phyloP scores from a whole-genome alignment of 1,140 invertebrate genomes.

The Eueides isabella region DNA sequence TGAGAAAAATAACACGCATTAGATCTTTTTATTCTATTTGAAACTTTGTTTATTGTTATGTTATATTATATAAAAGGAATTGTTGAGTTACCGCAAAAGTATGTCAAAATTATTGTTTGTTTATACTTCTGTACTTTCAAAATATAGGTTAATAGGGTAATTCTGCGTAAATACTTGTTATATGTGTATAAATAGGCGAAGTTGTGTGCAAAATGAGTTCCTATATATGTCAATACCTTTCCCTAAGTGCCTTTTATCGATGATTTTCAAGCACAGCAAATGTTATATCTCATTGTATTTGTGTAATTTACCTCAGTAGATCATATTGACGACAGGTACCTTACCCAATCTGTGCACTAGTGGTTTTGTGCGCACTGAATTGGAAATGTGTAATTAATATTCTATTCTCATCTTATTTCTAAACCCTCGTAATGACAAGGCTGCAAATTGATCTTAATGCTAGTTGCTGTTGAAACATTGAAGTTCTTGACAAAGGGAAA shows the following conservation, averaged over 20 bases:
- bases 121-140: too few relatives aligned
- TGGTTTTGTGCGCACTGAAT: constrained; percentile 26
- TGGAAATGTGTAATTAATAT: constrained; percentile 23
- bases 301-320: neutral
- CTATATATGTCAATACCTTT: too few relatives aligned
- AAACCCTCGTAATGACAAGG: neutral
- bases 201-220: neutral
- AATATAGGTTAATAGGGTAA: too few relatives aligned
- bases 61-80: too few relatives aligned
- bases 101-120: neutral
- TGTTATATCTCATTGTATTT: neutral
- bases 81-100: too few relatives aligned
- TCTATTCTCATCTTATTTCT: neutral
- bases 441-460: neutral
- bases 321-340: constrained; percentile 13
- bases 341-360: constrained; percentile 22
- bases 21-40: too few relatives aligned
- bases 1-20: too few relatives aligned
- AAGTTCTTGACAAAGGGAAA: neutral
- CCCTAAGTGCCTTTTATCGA: neutral
- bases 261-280: neutral
- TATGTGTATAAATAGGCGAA: neutral
- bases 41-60: too few relatives aligned
- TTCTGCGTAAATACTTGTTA: neutral
- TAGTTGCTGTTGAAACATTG: neutral